phyloP scores from a whole-genome alignment of 2,797 vertebrate species.

The Cichlasoma orientale region DNA sequence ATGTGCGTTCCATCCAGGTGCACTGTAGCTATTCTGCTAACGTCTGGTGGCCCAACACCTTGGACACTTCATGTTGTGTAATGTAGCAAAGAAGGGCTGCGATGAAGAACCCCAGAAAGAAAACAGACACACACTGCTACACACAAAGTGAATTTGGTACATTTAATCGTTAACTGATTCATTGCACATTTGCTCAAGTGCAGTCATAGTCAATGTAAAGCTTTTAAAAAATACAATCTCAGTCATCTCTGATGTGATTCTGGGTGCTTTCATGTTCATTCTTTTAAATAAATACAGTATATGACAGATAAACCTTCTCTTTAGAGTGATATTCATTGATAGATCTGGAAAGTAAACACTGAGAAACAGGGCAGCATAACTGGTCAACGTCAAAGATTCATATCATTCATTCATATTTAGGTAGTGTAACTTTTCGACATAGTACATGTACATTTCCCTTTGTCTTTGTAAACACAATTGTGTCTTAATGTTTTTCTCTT shows the following conservation, averaged over 20 bases:
- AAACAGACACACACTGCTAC: conserved; percentile 18
- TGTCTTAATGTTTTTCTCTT: conserved; percentile 23
- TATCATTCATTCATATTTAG: conserved; percentile 74
- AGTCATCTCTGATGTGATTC: conserved; percentile 76
- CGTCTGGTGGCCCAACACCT: too few species aligned
- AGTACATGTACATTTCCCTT: conserved; percentile 71
- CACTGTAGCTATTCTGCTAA: neutral
- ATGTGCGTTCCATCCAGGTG: neutral
- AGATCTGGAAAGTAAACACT: conserved; percentile 73
- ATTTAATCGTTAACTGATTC: conserved; percentile 80
- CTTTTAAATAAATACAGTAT: conserved; percentile 67
- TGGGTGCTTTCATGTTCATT: conserved; percentile 55
- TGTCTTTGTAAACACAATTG: conserved; percentile 69
- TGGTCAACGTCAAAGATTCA: conserved; percentile 70
- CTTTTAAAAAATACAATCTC: conserved; percentile 85
- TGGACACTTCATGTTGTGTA: neutral
- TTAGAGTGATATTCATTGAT: conserved; percentile 46
- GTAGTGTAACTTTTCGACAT: conserved; percentile 73
- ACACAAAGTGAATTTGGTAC: conserved; percentile 67
- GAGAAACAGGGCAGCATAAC: conserved; percentile 76
- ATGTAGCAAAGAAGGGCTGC: neutral
- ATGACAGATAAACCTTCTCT: conserved; percentile 66
- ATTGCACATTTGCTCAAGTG: conserved; percentile 75
- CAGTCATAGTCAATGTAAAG: conserved; percentile 79
- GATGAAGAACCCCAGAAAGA: neutral